phyloP scores from a whole-genome alignment of 2,113 vertebrate species.

The Sciurus niger region DNA sequence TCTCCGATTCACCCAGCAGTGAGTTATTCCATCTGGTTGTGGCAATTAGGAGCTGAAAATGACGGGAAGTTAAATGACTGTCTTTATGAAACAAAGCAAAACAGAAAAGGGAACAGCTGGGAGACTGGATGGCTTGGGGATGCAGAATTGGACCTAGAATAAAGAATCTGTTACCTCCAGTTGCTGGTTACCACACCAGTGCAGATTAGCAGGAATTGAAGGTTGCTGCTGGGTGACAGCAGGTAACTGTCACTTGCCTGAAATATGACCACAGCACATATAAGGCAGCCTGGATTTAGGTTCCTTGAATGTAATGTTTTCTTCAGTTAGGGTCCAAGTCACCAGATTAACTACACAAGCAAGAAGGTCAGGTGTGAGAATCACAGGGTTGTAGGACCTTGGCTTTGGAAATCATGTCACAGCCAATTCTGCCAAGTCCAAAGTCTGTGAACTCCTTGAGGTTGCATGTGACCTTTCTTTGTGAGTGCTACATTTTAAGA shows the following conservation, averaged over 20 bases:
- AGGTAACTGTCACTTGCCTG: constrained; percentile 55
- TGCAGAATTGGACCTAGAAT: constrained; percentile 49
- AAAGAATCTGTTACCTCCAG: constrained; percentile 50
- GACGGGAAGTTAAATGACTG: constrained; percentile 83
- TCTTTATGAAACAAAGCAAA: constrained; percentile 83
- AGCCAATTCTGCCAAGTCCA: background rate
- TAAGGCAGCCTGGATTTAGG: background rate
- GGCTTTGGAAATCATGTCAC: background rate
- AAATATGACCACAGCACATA: background rate
- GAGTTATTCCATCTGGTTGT: constrained; percentile 83
- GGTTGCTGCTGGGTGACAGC: constrained; percentile 38
- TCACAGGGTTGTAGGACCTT: background rate
- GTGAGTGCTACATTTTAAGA: background rate
- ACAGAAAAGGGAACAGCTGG: constrained; percentile 78
- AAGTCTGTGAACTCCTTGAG: background rate
- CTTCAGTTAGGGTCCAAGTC: background rate
- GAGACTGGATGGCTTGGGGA: constrained; percentile 66
- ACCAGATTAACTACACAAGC: background rate
- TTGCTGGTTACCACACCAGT: background rate
- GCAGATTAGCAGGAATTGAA: constrained; percentile 72
- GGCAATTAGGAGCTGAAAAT: constrained; percentile 81
- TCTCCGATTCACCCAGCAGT: constrained; percentile 80
- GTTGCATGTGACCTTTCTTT: background rate
- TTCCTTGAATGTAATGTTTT: background rate
- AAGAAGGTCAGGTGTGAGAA: background rate